Percentiles rank a stretch among this genome's conserved stretches.
phyloP scores from a whole-genome alignment of 2,113 vertebrate genomes.

The Protomyctophum bolini region DNA sequence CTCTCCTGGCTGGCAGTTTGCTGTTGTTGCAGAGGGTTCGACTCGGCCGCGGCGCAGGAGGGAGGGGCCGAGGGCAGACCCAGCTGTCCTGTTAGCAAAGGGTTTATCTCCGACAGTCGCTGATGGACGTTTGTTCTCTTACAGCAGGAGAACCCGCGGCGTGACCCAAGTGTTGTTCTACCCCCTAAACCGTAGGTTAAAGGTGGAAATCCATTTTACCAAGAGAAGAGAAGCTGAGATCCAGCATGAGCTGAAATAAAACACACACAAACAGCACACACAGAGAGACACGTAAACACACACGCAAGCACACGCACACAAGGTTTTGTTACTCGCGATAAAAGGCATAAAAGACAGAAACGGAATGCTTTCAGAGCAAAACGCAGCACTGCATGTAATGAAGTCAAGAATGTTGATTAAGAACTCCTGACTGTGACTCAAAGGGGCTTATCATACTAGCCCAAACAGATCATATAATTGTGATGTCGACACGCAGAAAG shows the following conservation, averaged over 20 bases:
- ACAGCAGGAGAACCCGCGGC: slow-evolving; percentile 9
- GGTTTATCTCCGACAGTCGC: slow-evolving; percentile 36
- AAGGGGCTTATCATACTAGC: slow-evolving; percentile 23
- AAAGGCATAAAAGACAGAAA: background rate
- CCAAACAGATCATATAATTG: slow-evolving; percentile 4
- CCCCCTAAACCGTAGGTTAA: background rate
- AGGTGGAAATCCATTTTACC: slow-evolving; percentile 4
- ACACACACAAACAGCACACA: background rate
- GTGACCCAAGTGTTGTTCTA: slow-evolving; percentile 5
- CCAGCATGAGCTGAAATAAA: slow-evolving; percentile 25
- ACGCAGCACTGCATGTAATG: background rate
- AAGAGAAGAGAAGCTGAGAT: slow-evolving; percentile 13
- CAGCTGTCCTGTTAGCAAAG: slow-evolving; percentile 27
- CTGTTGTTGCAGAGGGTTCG: too few relatives aligned
- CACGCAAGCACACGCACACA: too few relatives aligned
- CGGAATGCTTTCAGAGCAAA: background rate
- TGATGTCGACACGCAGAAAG: slow-evolving; percentile 22
- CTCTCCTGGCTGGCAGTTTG: too few relatives aligned
- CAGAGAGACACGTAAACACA: too few relatives aligned
- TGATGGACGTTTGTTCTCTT: slow-evolving; percentile 26
- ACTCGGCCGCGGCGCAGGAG: too few relatives aligned
- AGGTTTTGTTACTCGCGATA: too few relatives aligned
- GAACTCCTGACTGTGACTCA: slow-evolving; percentile 12
- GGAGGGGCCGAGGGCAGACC: slow-evolving; percentile 31
- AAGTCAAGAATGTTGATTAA: slow-evolving; percentile 17